Conservation (phyloP, 53 echinoderm and acorn worm species). For the Henricia sp. region DNA sequence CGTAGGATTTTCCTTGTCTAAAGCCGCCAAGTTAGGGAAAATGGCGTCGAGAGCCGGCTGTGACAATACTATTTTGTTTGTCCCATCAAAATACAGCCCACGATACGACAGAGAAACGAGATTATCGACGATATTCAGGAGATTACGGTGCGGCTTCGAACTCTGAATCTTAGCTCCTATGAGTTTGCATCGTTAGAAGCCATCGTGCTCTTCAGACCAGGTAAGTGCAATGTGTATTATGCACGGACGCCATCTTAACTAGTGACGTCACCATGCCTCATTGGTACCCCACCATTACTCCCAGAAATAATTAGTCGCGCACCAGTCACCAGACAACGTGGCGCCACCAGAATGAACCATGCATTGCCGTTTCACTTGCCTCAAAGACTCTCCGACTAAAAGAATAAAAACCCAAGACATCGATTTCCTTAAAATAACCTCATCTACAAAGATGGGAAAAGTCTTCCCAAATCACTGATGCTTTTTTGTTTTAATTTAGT, state of each 20-base stretch:
- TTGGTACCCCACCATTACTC: too few relatives aligned
- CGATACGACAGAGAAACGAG: constrained; percentile 76
- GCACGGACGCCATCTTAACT: too few relatives aligned
- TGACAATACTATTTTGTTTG: too few relatives aligned
- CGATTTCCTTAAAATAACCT: constrained; percentile 55
- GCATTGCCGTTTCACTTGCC: not conserved
- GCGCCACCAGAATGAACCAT: constrained; percentile 32
- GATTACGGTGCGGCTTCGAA: constrained; percentile 84
- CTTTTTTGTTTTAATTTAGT: constrained; percentile 25
- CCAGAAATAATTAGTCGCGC: too few relatives aligned
- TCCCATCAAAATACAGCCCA: constrained; percentile 48
- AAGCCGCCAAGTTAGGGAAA: too few relatives aligned
- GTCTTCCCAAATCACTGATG: too few relatives aligned
- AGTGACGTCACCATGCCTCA: too few relatives aligned
- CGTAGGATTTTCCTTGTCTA: too few relatives aligned
- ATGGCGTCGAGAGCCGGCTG: too few relatives aligned
- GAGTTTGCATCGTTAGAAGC: constrained; percentile 96
- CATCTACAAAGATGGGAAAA: constrained; percentile 31
- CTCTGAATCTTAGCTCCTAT: constrained; percentile 86
- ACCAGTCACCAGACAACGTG: constrained; percentile 6
- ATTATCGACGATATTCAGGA: constrained; percentile 96
- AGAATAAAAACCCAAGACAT: constrained; percentile 14
- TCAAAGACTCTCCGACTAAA: too few relatives aligned
- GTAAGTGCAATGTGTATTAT: too few relatives aligned
- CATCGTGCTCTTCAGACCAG: constrained; percentile 93